Evolutionary conservation across 2,888 invertebrate species (phyloP).

Genomic region (Agrochola lychnidis): DNA sequence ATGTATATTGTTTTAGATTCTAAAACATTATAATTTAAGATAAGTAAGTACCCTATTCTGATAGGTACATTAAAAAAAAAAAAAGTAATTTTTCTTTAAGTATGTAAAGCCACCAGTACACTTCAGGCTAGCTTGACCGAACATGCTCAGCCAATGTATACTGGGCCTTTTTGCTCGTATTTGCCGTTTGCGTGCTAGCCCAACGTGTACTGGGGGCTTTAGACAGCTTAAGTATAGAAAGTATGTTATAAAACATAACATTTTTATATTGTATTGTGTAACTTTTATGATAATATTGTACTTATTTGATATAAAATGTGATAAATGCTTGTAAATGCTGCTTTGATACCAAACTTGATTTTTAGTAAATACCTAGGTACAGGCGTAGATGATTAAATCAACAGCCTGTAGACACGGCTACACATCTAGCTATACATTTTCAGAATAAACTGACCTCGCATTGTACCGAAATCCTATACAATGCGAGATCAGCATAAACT

Average conservation of each 20-base stretch:
- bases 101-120: not conserved
- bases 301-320: constrained; percentile 35
- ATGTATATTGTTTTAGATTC: too few relatives aligned
- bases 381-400: not conserved
- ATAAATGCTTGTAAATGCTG: constrained; percentile 33
- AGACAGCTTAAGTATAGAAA: not conserved
- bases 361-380: not conserved
- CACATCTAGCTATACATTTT: too few relatives aligned
- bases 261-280: not conserved
- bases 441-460: too few relatives aligned
- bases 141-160: too few relatives aligned
- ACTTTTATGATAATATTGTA: constrained; percentile 22
- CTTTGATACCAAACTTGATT: not conserved
- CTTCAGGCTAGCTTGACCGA: too few relatives aligned
- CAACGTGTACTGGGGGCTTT: not conserved
- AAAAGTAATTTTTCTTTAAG: not conserved
- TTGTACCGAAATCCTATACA: too few relatives aligned
- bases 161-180: too few relatives aligned
- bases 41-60: not conserved
- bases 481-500: too few relatives aligned
- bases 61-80: not conserved
- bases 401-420: too few relatives aligned
- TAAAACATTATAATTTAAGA: not conserved
- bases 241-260: not conserved
- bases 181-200: too few relatives aligned